A percentile compares a stretch with the other conserved stretches of the same genome.
These are phyloP conservation scores for Plagodis dolabraria DNA, from an alignment of 2,888 invertebrate species.

Conservation along the genomic window DNA sequence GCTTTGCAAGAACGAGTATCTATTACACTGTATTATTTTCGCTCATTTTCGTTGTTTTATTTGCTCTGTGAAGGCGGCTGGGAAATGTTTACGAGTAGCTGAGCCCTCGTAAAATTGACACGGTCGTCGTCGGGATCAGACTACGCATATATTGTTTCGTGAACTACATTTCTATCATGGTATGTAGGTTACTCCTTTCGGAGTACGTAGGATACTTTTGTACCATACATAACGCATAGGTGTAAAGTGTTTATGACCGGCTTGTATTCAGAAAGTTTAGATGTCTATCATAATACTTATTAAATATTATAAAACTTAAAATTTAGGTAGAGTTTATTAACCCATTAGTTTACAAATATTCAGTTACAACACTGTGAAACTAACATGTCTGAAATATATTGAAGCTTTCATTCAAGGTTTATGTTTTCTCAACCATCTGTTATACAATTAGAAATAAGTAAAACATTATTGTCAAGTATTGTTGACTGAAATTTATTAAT, in stretches of 20 bases:
- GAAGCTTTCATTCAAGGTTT: conserved; percentile 14
- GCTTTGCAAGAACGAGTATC: conserved; percentile 1
- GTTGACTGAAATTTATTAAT: conserved; percentile 8
- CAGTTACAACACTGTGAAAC: background rate
- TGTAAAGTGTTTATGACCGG: too few relatives aligned
- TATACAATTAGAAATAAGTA: conserved; percentile 12
- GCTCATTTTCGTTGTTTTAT: conserved; percentile 10
- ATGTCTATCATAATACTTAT: too few relatives aligned
- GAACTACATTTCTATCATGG: conserved; percentile 10
- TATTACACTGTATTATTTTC: conserved; percentile 10
- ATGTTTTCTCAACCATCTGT: conserved; percentile 7
- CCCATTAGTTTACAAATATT: too few relatives aligned
- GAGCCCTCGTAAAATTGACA: conserved; percentile 23
- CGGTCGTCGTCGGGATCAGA: conserved; percentile 3
- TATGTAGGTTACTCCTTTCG: too few relatives aligned
- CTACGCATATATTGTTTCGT: conserved; percentile 5
- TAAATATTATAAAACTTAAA: too few relatives aligned
- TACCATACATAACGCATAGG: too few relatives aligned
- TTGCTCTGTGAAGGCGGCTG: background rate
- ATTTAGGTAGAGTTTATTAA: too few relatives aligned
- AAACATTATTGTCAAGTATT: conserved; percentile 15
- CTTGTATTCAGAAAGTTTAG: too few relatives aligned
- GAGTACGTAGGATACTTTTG: too few relatives aligned
- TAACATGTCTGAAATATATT: background rate
- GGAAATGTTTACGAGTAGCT: conserved; percentile 17